Evolutionary conservation across 2,113 vertebrate species (phyloP), one percentile per base, ranked within the genome.

Genomic region (Brachirus orientalis): DNA sequence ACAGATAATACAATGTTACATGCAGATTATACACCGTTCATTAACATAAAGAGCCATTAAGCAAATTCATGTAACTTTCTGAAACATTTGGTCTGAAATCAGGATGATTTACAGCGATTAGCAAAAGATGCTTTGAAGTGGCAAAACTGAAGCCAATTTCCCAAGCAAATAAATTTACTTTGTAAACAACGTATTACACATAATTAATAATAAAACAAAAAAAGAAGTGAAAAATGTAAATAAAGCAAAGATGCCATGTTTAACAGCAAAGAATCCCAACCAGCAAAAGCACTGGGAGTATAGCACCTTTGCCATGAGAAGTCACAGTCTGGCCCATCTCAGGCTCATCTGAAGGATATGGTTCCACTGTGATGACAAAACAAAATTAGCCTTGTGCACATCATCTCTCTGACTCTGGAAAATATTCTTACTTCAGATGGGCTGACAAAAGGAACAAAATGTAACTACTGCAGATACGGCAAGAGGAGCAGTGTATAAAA

Each of bases 231-330:
- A n/a, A n/a, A n/a, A n/a, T n/a, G n/a, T 28, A 7, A 58, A 40
- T 6, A 54, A 71, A 33, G 3, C 11, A 41, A 4, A 53, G 6
- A 3, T 20, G 28, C 54, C 12, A 52, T 53, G 45, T 59, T 33
- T 4, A 73, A 69, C 51, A 67, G 69, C 54, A 77, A 59, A 72
- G 55, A 65, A 83, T 65, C 71, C 59, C 50, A 60, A 70, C 66
- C 80, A 82, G 79, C 60, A 85, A 69, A 63, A 82, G 45, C 55
- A 64, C 64, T 80, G 75, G 45, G 70, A 82, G 63, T 55, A 61
- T 69, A 85, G 86, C 86, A 83, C 84, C 88, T 74, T 70, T 61
- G 64, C 65, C 68, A 55, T 71, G 44, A 71, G 56, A 69, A 60
- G 69, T 59, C 66, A 66, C 52, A 64, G 50, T 53, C 28, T 11